Conservation (phyloP, 23 tunicate genomes). For the Styela plicata region DNA sequence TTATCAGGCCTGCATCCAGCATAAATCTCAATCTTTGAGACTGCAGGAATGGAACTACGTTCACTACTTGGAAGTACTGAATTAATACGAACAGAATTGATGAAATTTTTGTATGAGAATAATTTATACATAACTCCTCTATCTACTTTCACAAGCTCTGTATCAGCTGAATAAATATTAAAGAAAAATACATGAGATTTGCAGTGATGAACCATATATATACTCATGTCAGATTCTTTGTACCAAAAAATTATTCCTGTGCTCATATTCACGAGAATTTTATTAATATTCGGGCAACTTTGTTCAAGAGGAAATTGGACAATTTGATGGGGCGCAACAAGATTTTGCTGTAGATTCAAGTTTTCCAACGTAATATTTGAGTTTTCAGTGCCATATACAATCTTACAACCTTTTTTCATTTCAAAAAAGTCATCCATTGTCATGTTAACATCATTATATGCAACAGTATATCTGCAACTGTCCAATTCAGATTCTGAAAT, state of each 20-base stretch:
- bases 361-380: background rate
- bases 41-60: background rate
- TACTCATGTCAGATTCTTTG: background rate
- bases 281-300: background rate
- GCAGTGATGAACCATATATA: background rate
- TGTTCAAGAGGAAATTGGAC: background rate
- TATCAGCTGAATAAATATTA: background rate
- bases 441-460: background rate
- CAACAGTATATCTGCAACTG: background rate
- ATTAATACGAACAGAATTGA: background rate
- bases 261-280: background rate
- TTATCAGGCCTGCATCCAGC: background rate
- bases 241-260: background rate
- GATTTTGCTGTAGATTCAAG: background rate
- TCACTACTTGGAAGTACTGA: background rate
- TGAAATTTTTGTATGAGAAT: background rate
- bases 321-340: background rate
- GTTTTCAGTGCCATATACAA: background rate
- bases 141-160: background rate
- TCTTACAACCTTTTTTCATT: background rate
- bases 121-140: background rate
- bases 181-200: background rate
- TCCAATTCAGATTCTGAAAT: background rate
- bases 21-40: background rate
- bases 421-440: background rate